A percentile compares a stretch with the other conserved stretches of the same genome.
phyloP scores from a whole-genome alignment of 2,888 invertebrate genomes.

The Sylvicola fuscatus region DNA sequence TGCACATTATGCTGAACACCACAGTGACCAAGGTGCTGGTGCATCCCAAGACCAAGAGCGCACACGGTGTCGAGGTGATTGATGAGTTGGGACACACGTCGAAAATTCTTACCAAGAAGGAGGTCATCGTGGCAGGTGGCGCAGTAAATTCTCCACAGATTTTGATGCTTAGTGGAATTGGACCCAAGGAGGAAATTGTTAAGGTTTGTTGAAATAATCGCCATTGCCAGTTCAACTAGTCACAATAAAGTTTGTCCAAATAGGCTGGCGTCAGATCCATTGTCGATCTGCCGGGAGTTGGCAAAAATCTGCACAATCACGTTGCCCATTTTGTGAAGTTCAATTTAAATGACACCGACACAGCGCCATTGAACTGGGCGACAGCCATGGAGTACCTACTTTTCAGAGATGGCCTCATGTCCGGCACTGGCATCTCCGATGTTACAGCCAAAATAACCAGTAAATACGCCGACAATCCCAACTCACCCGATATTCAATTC shows the following conservation, averaged over 20 bases:
- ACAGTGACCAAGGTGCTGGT: conserved; percentile 59
- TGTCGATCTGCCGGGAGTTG: conserved; percentile 60
- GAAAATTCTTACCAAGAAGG: conserved; percentile 53
- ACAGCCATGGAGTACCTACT: conserved; percentile 80
- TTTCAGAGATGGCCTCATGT: conserved; percentile 75
- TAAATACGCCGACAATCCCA: conserved; percentile 49
- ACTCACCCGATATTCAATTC: conserved; percentile 66
- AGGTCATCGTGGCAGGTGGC: conserved; percentile 57
- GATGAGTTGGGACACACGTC: conserved; percentile 28
- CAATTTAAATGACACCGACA: conserved; percentile 65
- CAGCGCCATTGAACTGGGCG: conserved; percentile 74
- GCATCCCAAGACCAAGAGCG: conserved; percentile 48
- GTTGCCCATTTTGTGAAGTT: conserved; percentile 63
- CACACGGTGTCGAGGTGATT: conserved; percentile 49
- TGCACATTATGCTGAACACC: conserved; percentile 67
- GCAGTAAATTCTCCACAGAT: conserved; percentile 90
- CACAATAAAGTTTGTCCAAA: neutral
- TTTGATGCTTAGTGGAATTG: conserved; percentile 75
- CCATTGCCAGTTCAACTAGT: neutral
- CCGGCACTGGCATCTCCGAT: conserved; percentile 68
- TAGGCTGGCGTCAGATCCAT: conserved; percentile 40
- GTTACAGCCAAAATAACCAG: conserved; percentile 69
- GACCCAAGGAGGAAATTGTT: conserved; percentile 48
- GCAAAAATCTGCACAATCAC: conserved; percentile 68
- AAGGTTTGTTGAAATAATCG: conserved; percentile 18